Evolutionary conservation across 2,797 vertebrate species (phyloP).

Genomic region (Halcyon smyrnensis): DNA sequence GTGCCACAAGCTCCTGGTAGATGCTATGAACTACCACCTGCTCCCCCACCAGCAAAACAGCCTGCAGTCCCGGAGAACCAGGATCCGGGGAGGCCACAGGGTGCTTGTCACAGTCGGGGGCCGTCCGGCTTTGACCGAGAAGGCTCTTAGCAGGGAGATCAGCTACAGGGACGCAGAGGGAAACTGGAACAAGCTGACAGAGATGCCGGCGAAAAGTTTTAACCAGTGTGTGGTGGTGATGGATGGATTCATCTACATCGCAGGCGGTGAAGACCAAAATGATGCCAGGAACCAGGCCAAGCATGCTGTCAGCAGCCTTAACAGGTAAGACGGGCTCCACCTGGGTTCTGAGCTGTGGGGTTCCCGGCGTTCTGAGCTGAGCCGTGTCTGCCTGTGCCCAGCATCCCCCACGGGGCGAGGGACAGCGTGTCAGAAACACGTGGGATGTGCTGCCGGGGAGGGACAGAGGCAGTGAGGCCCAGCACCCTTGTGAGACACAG

Average conservation of each 20-base stretch:
- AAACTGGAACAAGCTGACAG: conserved; percentile 84
- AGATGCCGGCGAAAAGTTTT: conserved; percentile 89
- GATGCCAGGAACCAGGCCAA: conserved; percentile 90
- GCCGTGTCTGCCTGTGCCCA: neutral
- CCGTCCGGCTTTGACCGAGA: conserved; percentile 84
- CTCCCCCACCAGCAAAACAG: conserved; percentile 87
- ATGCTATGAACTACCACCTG: conserved; percentile 92
- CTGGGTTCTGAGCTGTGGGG: neutral
- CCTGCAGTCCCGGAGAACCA: conserved; percentile 85
- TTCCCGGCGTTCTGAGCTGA: too few species aligned
- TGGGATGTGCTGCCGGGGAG: neutral
- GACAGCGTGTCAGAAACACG: too few species aligned
- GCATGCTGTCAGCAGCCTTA: conserved; percentile 86
- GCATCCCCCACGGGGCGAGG: neutral
- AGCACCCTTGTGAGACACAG: neutral
- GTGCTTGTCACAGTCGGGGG: conserved; percentile 84
- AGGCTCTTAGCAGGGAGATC: conserved; percentile 85
- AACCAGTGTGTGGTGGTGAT: conserved; percentile 89
- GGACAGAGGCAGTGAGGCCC: neutral
- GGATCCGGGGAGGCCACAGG: conserved; percentile 82
- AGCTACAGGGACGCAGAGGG: conserved; percentile 58
- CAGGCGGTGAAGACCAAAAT: conserved; percentile 88
- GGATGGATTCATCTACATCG: conserved; percentile 89
- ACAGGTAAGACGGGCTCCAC: conserved; percentile 76
- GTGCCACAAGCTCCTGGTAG: conserved; percentile 87